Base-by-base conservation (phyloP, 1,140 invertebrate species). In the Lithobius niger region DNA sequence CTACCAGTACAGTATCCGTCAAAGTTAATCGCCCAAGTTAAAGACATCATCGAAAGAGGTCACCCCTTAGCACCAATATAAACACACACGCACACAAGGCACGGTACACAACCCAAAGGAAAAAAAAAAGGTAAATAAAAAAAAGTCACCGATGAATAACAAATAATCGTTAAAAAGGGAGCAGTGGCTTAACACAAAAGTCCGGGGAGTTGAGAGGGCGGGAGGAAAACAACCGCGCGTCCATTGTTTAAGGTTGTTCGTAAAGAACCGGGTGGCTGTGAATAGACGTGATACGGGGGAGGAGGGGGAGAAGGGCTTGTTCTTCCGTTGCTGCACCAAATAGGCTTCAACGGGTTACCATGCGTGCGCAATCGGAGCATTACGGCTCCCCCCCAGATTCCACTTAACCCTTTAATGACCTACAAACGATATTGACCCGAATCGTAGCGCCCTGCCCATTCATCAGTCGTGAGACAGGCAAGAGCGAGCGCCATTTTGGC, bases 321-420 rank as follows among this genome's bases (percentile, higher is more conserved):
- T 18, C 10, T 10, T 18, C 31, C 31, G 10, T 40, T 18, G 31
- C 31, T 40, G 31, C 18, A 40, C 44, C 19, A 47, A 22, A 18
- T 15, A 22, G 44, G 44, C 10, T 47, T 47, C 44, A 47, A 47
- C 13, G 44, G 44, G 44, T 47, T 13, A 47, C 44, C 44, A 47
- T 15, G 44, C 44, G 44, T 47, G 44, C 44, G 44, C 44, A 47
- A 47, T 47, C 22, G 44, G 44, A 22, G 44, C 44, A 47, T 47
- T 47, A 47, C 22, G 19, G 44, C 22, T 47, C 44, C 44, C 44
- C 19, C 44, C 15, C 22, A 15, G 44, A 47, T 47, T 47, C 44
- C 44, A 47, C 44, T 47, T 47, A 47, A 47, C 44, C 44, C 44
- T 47, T 47, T 47, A 47, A 47, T 22, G 44, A 47, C 44, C 44